These are phyloP conservation scores for Entosphenus tridentatus DNA, from an alignment of 2,113 vertebrate species.

Conservation along the genomic window DNA sequence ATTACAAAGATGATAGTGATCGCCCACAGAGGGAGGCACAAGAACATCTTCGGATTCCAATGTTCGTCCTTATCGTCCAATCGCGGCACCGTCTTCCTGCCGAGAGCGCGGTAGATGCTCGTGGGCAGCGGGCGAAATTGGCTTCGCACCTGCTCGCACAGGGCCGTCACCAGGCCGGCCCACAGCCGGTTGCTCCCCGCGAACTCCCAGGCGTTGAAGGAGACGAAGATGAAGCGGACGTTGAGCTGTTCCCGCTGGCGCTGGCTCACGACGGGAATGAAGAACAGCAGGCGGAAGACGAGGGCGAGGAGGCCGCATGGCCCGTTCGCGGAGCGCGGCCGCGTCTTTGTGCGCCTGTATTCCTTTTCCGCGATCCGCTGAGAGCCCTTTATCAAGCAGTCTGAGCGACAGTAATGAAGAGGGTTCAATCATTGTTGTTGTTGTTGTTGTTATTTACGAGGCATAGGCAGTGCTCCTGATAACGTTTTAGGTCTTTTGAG, in stretches of 20 bases:
- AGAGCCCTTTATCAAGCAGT: slow-evolving; percentile 18
- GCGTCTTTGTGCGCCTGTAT: slow-evolving; percentile 9
- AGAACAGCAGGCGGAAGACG: slow-evolving; percentile 36
- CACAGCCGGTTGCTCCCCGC: slow-evolving; percentile 68
- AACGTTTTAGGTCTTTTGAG: too few relatives aligned
- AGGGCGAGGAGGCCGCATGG: slow-evolving; percentile 18
- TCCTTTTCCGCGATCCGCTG: slow-evolving; percentile 15
- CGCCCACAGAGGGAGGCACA: slow-evolving; percentile 29
- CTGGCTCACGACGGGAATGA: slow-evolving; percentile 31
- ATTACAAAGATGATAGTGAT: slow-evolving; percentile 13
- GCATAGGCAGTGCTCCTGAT: too few relatives aligned
- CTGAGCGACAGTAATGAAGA: slow-evolving; percentile 13
- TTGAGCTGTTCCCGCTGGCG: slow-evolving; percentile 27
- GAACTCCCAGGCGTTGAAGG: slow-evolving; percentile 83
- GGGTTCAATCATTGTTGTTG: too few relatives aligned
- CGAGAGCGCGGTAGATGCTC: slow-evolving; percentile 31
- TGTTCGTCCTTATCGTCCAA: slow-evolving; percentile 12
- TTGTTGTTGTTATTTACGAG: too few relatives aligned
- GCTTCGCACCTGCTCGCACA: slow-evolving; percentile 33
- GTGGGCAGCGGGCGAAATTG: slow-evolving; percentile 46
- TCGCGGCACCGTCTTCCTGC: slow-evolving; percentile 13
- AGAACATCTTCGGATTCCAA: slow-evolving; percentile 34
- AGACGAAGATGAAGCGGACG: slow-evolving; percentile 43
- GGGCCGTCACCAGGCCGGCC: slow-evolving; percentile 54
- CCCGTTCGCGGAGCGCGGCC: slow-evolving; percentile 8